Base-by-base conservation (phyloP, 2,888 invertebrate species). In the Busseola fusca region DNA sequence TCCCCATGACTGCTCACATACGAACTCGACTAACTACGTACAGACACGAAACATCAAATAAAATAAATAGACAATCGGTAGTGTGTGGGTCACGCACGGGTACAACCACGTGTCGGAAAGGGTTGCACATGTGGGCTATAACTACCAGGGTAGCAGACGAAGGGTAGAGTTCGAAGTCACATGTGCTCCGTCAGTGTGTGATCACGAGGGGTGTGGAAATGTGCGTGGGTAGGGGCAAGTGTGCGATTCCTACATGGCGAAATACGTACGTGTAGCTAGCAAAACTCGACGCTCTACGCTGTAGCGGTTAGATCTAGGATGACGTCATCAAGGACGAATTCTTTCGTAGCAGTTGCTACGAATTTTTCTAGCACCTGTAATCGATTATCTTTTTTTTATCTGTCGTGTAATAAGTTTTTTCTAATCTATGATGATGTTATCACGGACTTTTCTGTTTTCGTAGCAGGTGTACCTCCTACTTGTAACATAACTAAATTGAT, bases 41-140 rank as follows among this genome's bases (percentile, higher is more conserved):
- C 27, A 57, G n/a, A 81, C 65, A 76, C 50, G 40, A 66, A 40
- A 64, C 14, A 14, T 52, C 42, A 57, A 58, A 52, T 50, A 25
- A 65, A 69, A 56, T 37, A 60, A 63, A 52, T 42, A 59, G 54
- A 58, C 34, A 66, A 45, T 74, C 74, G 63, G 76, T 82, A 76
- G 82, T 86, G 86, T 87, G 88, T 88, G 89, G 80, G 68, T 80
- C 82, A 87, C 84, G 80, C 81, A 83, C 79, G 78, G 80, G 80
- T 80, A 81, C 77, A 81, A 75, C 82, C 90, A 91, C 91, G 91
- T 92, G 92, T 90, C 83, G 89, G 92, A 86, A 95, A 95, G 95
- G 95, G 95, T 95, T 95, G 93, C 93, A 93, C 95, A 94, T 95
- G 95, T 95, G 94, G 93, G 94, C 94, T 94, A 93, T 88, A 91